Evolutionary conservation across 2,888 invertebrate species (phyloP).

Genomic region (Eurois occulta): DNA sequence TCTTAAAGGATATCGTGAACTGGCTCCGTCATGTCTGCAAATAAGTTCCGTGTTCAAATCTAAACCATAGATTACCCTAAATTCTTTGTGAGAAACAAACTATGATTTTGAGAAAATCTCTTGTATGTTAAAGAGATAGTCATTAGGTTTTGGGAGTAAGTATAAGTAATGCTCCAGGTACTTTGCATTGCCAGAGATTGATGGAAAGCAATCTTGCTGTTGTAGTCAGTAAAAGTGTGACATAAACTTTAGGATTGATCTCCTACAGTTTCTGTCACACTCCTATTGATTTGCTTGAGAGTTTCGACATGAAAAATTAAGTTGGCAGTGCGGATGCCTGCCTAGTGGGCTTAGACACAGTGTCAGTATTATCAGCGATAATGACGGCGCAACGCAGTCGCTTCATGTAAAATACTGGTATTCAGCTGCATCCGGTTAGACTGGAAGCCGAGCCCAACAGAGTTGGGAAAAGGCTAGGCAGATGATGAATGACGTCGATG

Average conservation of each 20-base stretch:
- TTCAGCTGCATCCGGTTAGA: too few relatives aligned
- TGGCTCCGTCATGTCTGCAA: conserved; percentile 23
- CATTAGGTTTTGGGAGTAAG: background rate
- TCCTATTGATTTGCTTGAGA: background rate
- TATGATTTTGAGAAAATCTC: background rate
- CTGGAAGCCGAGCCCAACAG: too few relatives aligned
- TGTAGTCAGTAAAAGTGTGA: background rate
- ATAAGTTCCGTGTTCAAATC: conserved; percentile 32
- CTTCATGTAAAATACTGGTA: too few relatives aligned
- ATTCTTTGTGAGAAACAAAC: background rate
- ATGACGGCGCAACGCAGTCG: too few relatives aligned
- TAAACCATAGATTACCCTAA: background rate
- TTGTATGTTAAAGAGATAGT: background rate
- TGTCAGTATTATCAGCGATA: background rate
- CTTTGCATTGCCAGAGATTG: background rate
- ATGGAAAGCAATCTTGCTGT: background rate
- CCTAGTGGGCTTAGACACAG: background rate
- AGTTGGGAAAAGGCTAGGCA: too few relatives aligned
- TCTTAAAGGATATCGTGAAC: conserved; percentile 33
- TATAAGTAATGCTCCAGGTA: background rate
- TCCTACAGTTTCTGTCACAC: too few relatives aligned
- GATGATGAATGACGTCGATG: background rate
- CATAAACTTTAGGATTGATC: background rate
- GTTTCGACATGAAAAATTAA: background rate
- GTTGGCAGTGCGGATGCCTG: background rate